Evolutionary conservation across 2,113 vertebrate genomes (phyloP).

Genomic region (Tylochromis polylepis): DNA sequence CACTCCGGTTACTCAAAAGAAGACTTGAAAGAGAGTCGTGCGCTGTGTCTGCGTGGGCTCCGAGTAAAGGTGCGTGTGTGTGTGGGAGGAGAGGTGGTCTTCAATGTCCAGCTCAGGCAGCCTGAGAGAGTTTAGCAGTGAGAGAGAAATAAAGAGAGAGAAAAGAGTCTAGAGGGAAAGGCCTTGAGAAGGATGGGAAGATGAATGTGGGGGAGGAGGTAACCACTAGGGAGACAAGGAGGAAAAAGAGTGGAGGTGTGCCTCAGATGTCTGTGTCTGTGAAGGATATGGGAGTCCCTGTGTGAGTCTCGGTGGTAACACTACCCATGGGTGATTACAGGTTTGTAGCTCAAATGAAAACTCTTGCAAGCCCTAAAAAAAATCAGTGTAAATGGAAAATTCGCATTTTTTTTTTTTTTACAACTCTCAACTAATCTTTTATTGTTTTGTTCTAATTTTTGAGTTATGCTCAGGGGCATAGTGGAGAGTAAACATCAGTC

Average conservation of each 20-base stretch:
- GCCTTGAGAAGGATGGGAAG: constrained; percentile 5
- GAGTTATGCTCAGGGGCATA: neutral
- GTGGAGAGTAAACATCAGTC: neutral
- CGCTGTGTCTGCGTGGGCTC: neutral
- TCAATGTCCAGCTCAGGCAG: neutral
- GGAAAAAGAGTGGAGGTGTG: neutral
- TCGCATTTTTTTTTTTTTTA: neutral
- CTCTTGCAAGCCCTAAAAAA: neutral
- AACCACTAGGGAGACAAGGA: neutral
- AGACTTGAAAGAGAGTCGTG: constrained; percentile 34
- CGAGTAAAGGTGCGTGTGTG: neutral
- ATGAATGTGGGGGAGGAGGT: constrained; percentile 4
- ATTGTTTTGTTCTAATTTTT: neutral
- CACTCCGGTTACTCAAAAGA: neutral
- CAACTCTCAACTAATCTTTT: neutral
- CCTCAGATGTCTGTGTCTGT: neutral
- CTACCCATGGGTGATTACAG: neutral
- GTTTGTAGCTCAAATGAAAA: neutral
- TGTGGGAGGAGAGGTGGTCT: constrained; percentile 14
- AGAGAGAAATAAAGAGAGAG: neutral
- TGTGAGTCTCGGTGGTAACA: neutral
- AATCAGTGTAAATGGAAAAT: neutral
- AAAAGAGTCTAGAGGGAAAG: neutral
- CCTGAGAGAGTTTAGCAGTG: neutral
- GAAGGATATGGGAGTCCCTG: neutral